Conservation (phyloP, 1,140 invertebrate genomes). For the Drosophila pruinosa region DNA sequence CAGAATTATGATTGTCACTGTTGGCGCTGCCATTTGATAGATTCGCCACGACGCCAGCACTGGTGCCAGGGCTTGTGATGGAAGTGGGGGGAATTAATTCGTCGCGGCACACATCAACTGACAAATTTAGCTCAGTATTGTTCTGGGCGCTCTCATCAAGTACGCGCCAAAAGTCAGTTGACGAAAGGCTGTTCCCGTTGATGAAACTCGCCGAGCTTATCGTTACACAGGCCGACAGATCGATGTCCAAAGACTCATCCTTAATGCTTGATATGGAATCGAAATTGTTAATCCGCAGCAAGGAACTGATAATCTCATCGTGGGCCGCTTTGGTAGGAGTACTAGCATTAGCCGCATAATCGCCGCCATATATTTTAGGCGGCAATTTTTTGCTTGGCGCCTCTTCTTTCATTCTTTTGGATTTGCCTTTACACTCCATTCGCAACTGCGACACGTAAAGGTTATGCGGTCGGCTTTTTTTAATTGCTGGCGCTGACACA, state of each 20-base stretch:
- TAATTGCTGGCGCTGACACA: constrained; percentile 37
- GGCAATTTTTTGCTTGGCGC: constrained; percentile 82
- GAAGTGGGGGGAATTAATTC: constrained; percentile 36
- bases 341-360: constrained; percentile 44
- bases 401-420: constrained; percentile 78
- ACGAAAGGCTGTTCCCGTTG: constrained; percentile 75
- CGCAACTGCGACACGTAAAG: constrained; percentile 71
- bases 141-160: constrained; percentile 77
- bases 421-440: constrained; percentile 75
- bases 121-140: constrained; percentile 65
- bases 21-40: constrained; percentile 26
- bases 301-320: constrained; percentile 75
- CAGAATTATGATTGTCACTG: constrained; percentile 58
- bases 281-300: constrained; percentile 77
- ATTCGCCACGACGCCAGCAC: constrained; percentile 12
- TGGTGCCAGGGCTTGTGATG: constrained; percentile 31
- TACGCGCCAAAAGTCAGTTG: constrained; percentile 78
- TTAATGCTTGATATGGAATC: constrained; percentile 81
- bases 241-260: constrained; percentile 80
- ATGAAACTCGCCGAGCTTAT: constrained; percentile 71
- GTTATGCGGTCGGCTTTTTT: constrained; percentile 76
- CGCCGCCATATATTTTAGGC: constrained; percentile 74
- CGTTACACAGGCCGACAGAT: constrained; percentile 79
- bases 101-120: constrained; percentile 51
- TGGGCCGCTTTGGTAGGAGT: constrained; percentile 70